Evolutionary conservation across 2,797 vertebrate species (phyloP), one percentile per base, ranked within the genome.

Genomic region (Megalops cyprinoides): DNA sequence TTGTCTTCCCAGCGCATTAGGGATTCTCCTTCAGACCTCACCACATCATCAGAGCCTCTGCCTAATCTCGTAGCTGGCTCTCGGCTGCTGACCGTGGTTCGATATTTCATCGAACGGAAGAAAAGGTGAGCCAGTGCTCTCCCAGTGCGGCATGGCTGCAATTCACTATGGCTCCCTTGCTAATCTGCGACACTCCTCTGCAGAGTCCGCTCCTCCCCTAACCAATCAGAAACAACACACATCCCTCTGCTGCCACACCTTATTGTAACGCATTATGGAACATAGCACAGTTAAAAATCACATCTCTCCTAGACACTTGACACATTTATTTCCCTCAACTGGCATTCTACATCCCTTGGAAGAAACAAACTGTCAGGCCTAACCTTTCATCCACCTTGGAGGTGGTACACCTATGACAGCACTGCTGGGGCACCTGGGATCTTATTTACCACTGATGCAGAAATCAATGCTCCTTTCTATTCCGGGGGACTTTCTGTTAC

Each of bases 391-490:
- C 58, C 31, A 23, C 31, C 31, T 39, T 15, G 4, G 25, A 51
- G 48, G 62, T 20, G n/a, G 0, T 53, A 65, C 39, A 9, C 62
- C 56, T 34, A 23, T 7, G 51, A 51, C 81, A 53, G 81, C 67
- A 56, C 62, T 56, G 39, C 60, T 12, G 56, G 56, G 55, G 65
- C 15, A 60, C 73, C 28, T 18, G 37, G 23, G 37, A 8, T 18
- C n/a, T n/a, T 5, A 10, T 4, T 23, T 65, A 48, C 10, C 37
- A 34, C 67, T 53, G 34, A 73, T 23, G 78, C 65, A 53, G 46
- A 42, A 71, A 79, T 73, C 34, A 71, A 56, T 55, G 51, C 60
- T 31, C n/a, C 48, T 69, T 37, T 69, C 25, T 79, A 42, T 37
- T 73, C 28, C 49, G 0, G n/a, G 25, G 20, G 39, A n/a, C 18